Conservation (phyloP, 2,888 invertebrate genomes). For the Conomelus anceps region DNA sequence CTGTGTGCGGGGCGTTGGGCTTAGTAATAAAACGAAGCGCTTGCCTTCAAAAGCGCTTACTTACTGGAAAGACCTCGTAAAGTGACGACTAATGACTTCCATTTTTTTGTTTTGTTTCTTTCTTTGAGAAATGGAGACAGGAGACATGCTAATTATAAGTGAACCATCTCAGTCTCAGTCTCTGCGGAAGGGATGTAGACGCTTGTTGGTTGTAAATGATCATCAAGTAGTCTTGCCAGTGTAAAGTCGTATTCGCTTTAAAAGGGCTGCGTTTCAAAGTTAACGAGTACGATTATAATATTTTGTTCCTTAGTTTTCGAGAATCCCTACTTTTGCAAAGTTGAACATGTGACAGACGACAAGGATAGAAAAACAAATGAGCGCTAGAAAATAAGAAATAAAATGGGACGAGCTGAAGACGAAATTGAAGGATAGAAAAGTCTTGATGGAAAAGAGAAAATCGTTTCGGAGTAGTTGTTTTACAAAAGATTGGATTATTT, state of each 20-base stretch:
- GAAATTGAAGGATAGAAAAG: too few species aligned
- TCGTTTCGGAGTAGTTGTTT: too few species aligned
- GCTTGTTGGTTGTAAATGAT: not conserved
- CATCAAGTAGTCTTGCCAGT: not conserved
- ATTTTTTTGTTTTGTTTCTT: not conserved
- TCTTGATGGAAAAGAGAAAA: too few species aligned
- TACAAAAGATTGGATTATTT: too few species aligned
- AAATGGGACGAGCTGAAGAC: too few species aligned
- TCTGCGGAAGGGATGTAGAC: not conserved
- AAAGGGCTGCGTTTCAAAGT: not conserved
- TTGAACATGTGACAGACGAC: too few species aligned
- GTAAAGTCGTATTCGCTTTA: not conserved
- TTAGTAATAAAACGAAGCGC: not conserved
- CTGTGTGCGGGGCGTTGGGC: not conserved
- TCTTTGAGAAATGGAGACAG: not conserved
- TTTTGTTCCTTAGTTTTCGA: too few species aligned
- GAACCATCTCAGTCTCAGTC: not conserved
- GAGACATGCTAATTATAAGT: not conserved
- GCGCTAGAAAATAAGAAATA: too few species aligned
- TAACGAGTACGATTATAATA: too few species aligned
- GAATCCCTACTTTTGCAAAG: too few species aligned
- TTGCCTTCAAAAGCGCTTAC: not conserved
- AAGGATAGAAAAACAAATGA: too few species aligned
- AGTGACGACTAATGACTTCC: not conserved
- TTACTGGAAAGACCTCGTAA: not conserved